phyloP scores from a whole-genome alignment of 2,797 vertebrate genomes.

The Manis javanica region DNA sequence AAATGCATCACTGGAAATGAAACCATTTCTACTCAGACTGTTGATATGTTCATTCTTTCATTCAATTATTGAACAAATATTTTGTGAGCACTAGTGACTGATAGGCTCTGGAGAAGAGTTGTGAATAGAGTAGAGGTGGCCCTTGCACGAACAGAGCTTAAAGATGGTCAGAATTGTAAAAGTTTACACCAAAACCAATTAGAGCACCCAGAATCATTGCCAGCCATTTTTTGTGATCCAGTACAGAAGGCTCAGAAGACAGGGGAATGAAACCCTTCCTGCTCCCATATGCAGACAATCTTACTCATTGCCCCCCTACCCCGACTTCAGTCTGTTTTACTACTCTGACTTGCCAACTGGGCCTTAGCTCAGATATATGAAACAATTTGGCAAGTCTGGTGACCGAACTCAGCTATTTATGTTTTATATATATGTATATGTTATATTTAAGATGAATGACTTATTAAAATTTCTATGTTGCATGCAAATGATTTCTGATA shows the following conservation, averaged over 20 bases:
- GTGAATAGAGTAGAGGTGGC: not conserved
- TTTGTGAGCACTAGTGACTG: not conserved
- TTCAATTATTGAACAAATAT: not conserved
- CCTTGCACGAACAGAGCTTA: not conserved
- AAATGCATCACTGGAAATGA: not conserved
- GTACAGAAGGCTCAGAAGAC: not conserved
- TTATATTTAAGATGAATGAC: not conserved
- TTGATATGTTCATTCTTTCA: not conserved
- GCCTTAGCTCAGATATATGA: not conserved
- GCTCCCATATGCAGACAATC: not conserved
- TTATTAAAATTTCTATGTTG: slow-evolving; percentile 22
- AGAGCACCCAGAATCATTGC: not conserved
- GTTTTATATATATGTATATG: not conserved
- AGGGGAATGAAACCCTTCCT: not conserved
- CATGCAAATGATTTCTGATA: slow-evolving; percentile 10
- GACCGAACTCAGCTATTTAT: not conserved
- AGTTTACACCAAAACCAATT: not conserved
- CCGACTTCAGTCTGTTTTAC: slow-evolving; percentile 21
- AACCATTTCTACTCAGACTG: not conserved
- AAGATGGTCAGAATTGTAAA: slow-evolving; percentile 1
- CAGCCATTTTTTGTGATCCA: not conserved
- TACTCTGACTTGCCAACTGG: not conserved
- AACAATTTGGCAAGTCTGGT: not conserved
- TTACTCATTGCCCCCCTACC: not conserved
- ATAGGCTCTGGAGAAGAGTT: not conserved